Evolutionary conservation across 2,113 vertebrate species (phyloP).

Genomic region (Hiodon alosoides): DNA sequence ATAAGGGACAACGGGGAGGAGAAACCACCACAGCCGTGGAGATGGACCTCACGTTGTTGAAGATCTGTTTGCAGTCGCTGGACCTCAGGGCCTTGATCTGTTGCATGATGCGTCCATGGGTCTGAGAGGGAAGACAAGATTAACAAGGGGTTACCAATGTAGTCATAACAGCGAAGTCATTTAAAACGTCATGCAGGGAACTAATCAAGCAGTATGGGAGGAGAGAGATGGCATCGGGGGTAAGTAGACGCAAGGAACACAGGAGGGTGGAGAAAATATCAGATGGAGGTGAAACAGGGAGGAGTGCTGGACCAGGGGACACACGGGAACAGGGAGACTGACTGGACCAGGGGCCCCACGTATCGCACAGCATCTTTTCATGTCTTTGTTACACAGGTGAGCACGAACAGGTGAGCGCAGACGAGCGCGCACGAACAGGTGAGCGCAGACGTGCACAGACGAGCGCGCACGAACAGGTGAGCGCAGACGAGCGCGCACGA

Average conservation of each 20-base stretch:
- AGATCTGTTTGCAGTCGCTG: constrained; percentile 55
- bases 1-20: constrained; percentile 65
- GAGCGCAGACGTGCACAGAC: too few relatives aligned
- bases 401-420: constrained; percentile 68
- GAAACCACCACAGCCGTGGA: constrained; percentile 69
- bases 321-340: background rate
- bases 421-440: too few relatives aligned
- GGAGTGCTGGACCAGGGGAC: background rate
- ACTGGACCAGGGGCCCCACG: constrained; percentile 79
- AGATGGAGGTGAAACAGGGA: background rate
- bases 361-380: constrained; percentile 81
- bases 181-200: background rate
- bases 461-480: too few relatives aligned
- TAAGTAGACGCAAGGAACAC: too few relatives aligned
- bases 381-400: constrained; percentile 67
- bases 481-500: too few relatives aligned
- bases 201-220: background rate
- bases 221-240: background rate
- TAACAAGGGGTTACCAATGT: background rate
- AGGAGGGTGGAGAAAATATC: background rate
- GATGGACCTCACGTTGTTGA: constrained; percentile 70
- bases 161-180: background rate
- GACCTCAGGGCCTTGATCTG: constrained; percentile 57
- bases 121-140: constrained; percentile 49
- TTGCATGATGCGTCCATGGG: constrained; percentile 55